Evolutionary conservation across 2,113 vertebrate species (phyloP), one percentile per base, ranked within the genome.

Genomic region (Corythornis cristatus): DNA sequence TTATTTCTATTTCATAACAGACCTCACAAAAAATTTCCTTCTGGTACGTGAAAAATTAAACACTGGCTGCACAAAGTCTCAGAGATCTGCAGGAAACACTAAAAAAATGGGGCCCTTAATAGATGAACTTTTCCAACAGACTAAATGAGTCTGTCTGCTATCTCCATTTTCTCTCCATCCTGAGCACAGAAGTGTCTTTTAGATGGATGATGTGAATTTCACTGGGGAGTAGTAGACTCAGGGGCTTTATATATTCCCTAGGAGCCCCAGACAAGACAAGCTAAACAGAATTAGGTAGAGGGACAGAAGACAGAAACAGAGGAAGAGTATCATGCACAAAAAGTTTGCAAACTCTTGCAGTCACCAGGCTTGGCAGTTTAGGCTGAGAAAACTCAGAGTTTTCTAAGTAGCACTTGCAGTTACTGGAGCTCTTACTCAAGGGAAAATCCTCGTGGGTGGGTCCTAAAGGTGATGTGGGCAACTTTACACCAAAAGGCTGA

Each of bases 131-230:
- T 84, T 82, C 50, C 72, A 76, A 93, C 45, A 2, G 2, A 67
- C 74, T 81, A 65, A 65, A 88, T 89, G 83, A 89, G 71, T 73
- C 92, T 89, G 83, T 87, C 87, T 90, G 86, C 70, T 96, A 76
- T 72, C 50, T 91, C 22, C 8, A n/a, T 76, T 50, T 87, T 95
- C 89, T 95, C 94, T 93, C 75, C 78, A 86, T 90, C 86, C 89
- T 66, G 66, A 93, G 83, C 58, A 60, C 81, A 92, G 81, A 96
- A 84, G 68, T 67, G 79, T 81, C 83, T 93, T 83, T 91, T 91
- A 94, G 85, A 88, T 91, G 90, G 74, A 94, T 89, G 66, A 94
- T 81, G 65, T 89, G 86, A 94, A 96, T 83, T 73, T 87, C 82
- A 90, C 28, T 1, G 4, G 82, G n/a, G n/a, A 93, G 83, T 78